Evolutionary conservation across 1,140 invertebrate species (phyloP), one percentile per base, ranked within the genome.

Genomic region (Ips typographus): DNA sequence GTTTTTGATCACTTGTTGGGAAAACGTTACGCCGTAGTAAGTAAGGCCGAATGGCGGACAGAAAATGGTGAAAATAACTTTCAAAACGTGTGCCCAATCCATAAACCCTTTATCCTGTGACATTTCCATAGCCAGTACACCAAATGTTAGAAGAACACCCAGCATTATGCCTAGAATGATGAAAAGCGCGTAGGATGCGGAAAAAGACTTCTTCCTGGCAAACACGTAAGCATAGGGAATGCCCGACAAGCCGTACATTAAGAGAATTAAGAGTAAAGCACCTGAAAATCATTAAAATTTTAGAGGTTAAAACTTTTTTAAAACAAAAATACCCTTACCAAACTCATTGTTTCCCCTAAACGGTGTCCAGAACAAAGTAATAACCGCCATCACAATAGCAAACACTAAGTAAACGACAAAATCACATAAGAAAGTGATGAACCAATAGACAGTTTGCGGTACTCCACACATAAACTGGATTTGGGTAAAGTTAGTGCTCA

Each of bases 381-480:
- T 59, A 6, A 58, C 4, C 6, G 51, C 38, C 47, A 72, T 65
- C 3, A 49, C 1, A 2, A 65, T 36, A 44, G 52, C 51, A 40
- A 75, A 71, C 7, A 58, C 55, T 5, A 70, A 44, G 38, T 69
- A 78, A 5, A 77, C 52, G 1, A 75, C 1, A 4, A 74, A 77
- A 76, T 89, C 87, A 82, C 85, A 87, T 2, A 84, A 55, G 65
- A 84, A 84, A 22, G 81, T 84, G 1, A 83, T 80, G 2, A 83
- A 39, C 88, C 88, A 90, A 77, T 86, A 90, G 0, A 80, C 77
- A 2, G 82, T 60, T n/a, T 84, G 77, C 56, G 80, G 74, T 3
- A 87, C 83, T 8, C 89, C 88, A 70, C 86, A 85, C 73, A 90
- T 86, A 78, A 87, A 84, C 78, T 89, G 87, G 22, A 90, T 76